A percentile compares a stretch with the other conserved stretches of the same genome.
Conservation (phyloP, 2,888 invertebrate genomes). For the Odontocolon sp. region DNA sequence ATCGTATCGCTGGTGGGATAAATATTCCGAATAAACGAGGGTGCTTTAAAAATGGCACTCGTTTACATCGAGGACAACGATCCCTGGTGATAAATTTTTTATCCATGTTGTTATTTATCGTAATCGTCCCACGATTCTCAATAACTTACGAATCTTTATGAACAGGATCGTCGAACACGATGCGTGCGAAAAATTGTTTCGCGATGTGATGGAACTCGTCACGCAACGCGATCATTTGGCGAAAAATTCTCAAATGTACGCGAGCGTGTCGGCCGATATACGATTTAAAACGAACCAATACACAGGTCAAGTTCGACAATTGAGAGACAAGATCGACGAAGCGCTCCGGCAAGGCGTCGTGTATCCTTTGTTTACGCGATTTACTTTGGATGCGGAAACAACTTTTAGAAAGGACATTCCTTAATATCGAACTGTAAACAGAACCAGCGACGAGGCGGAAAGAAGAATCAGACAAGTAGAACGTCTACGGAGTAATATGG, state of each 20-base stretch:
- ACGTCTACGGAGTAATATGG: slow-evolving; percentile 83
- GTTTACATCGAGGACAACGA: slow-evolving; percentile 77
- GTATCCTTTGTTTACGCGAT: slow-evolving; percentile 78
- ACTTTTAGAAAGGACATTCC: neutral
- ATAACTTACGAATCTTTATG: slow-evolving; percentile 1
- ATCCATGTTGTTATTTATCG: neutral
- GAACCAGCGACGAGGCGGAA: slow-evolving; percentile 85
- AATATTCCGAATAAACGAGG: neutral
- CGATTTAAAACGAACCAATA: slow-evolving; percentile 85
- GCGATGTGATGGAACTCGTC: slow-evolving; percentile 85
- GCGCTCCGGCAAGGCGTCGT: slow-evolving; percentile 80
- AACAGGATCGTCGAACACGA: slow-evolving; percentile 85
- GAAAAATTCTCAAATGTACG: slow-evolving; percentile 83
- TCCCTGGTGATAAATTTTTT: slow-evolving; percentile 70
- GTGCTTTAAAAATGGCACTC: slow-evolving; percentile 73
- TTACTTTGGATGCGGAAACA: neutral
- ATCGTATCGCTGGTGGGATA: slow-evolving; percentile 13
- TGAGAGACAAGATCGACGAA: slow-evolving; percentile 83
- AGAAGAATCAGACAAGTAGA: slow-evolving; percentile 85
- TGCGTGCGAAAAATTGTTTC: slow-evolving; percentile 85
- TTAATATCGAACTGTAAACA: slow-evolving; percentile 75
- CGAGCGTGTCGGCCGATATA: slow-evolving; percentile 84
- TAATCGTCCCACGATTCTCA: slow-evolving; percentile 12
- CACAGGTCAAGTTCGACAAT: slow-evolving; percentile 83
- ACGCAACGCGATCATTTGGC: slow-evolving; percentile 83